phyloP scores from a whole-genome alignment of 2,888 invertebrate genomes.

The Zaprionus bogoriensis region DNA sequence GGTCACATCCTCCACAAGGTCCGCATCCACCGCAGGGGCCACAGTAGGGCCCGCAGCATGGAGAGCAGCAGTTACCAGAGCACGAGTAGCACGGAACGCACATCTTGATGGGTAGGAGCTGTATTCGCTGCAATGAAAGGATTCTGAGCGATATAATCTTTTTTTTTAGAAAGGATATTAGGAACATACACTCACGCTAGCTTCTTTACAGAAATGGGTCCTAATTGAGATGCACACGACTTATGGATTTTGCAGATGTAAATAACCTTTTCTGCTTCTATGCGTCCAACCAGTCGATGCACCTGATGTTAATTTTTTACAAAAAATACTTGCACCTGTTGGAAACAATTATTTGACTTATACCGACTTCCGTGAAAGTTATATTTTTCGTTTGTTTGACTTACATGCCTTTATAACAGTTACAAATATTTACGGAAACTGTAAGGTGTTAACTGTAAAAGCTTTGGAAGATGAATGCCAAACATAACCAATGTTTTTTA shows the following conservation, averaged over 20 bases:
- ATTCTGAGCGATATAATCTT: background rate
- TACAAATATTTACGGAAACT: background rate
- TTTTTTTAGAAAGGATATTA: background rate
- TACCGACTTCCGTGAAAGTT: no score
- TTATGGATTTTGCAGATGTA: background rate
- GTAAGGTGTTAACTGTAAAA: constrained; percentile 1
- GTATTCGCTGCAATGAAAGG: background rate
- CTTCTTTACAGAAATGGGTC: background rate
- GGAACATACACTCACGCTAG: background rate
- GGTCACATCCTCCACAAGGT: constrained; percentile 8
- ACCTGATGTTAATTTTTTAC: background rate
- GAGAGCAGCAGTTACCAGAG: constrained; percentile 18
- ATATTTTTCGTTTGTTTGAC: background rate
- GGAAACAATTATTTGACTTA: background rate
- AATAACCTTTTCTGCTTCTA: background rate
- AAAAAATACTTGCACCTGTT: constrained; percentile 8
- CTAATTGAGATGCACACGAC: background rate
- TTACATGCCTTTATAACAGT: constrained; percentile 16
- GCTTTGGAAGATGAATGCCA: background rate
- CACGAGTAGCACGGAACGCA: constrained; percentile 44
- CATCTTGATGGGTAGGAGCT: constrained; percentile 26
- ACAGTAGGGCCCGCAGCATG: constrained; percentile 26
- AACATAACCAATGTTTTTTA: background rate
- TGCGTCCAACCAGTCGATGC: background rate
- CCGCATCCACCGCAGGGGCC: constrained; percentile 19